Evolutionary conservation across 37 sponge, comb jelly and placozoan genomes (phyloP).

Genomic region (Halisarca cf. caerulea): DNA sequence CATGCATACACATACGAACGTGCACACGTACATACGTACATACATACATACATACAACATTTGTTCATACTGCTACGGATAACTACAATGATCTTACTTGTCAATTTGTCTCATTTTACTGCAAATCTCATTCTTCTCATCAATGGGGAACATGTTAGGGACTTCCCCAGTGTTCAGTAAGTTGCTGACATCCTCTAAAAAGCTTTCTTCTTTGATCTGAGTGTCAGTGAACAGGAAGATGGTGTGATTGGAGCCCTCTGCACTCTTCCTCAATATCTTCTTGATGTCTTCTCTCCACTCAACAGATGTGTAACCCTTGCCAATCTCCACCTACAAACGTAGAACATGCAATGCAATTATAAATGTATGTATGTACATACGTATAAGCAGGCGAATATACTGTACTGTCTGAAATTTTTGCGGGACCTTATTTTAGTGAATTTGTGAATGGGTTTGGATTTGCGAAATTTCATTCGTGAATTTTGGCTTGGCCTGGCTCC

Average conservation of each 20-base stretch:
- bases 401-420: too few relatives aligned
- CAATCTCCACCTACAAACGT: constrained; percentile 86
- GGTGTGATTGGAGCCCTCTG: constrained; percentile 76
- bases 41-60: not conserved
- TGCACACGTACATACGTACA: not conserved
- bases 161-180: constrained; percentile 96
- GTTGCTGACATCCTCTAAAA: constrained; percentile 96
- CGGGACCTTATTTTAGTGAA: too few relatives aligned
- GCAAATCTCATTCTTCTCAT: constrained; percentile 95
- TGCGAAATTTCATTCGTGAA: too few relatives aligned
- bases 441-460: too few relatives aligned
- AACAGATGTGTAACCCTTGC: constrained; percentile 93
- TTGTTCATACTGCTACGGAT: too few relatives aligned
- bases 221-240: constrained; percentile 95
- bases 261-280: constrained; percentile 85
- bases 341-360: not conserved
- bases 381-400: not conserved
- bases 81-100: constrained; percentile 59
- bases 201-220: constrained; percentile 94
- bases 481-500: too few relatives aligned
- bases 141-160: constrained; percentile 95
- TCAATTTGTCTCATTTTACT: constrained; percentile 93
- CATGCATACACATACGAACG: not conserved
- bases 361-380: not conserved
- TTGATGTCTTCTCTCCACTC: constrained; percentile 99